phyloP scores from a whole-genome alignment of 2,888 invertebrate species.

The Blastobasis adustella region DNA sequence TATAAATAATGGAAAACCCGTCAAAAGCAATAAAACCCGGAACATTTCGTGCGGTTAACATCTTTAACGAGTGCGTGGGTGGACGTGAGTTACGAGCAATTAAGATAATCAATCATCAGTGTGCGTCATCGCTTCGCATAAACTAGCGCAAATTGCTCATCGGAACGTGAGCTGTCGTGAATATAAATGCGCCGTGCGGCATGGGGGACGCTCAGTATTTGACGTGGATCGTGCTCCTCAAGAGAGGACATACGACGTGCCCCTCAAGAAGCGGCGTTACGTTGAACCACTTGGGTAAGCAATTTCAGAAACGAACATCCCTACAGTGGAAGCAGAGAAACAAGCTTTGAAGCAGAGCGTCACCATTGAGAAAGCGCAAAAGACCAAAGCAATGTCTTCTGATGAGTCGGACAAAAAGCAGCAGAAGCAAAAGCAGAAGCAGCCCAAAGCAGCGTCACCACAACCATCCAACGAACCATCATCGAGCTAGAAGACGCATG shows the following conservation, averaged over 20 bases:
- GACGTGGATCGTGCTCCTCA: constrained; percentile 1
- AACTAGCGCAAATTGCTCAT: too few relatives aligned
- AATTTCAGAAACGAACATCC: too few relatives aligned
- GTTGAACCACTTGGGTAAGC: constrained; percentile 7
- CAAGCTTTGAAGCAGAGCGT: constrained; percentile 8
- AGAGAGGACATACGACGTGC: constrained; percentile 2
- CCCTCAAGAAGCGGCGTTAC: constrained; percentile 7
- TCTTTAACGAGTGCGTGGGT: too few relatives aligned
- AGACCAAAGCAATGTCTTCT: constrained; percentile 9
- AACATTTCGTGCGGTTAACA: too few relatives aligned
- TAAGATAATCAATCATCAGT: too few relatives aligned
- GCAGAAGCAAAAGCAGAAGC: constrained; percentile 6
- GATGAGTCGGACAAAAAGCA: constrained; percentile 6
- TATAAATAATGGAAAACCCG: too few relatives aligned
- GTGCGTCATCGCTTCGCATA: too few relatives aligned
- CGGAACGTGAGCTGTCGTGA: too few relatives aligned
- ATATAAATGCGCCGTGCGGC: too few relatives aligned
- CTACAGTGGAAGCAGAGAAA: constrained; percentile 6
- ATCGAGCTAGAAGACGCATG: constrained; percentile 3
- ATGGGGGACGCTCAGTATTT: too few relatives aligned
- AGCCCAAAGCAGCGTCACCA: constrained; percentile 6
- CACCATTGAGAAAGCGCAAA: constrained; percentile 7
- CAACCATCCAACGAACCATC: constrained; percentile 7
- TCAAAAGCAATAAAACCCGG: too few relatives aligned
- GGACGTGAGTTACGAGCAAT: too few relatives aligned